A percentile compares a stretch with the other conserved stretches of the same genome.
phyloP scores from a whole-genome alignment of 1,140 invertebrate species.

The Zaprionus capensis region DNA sequence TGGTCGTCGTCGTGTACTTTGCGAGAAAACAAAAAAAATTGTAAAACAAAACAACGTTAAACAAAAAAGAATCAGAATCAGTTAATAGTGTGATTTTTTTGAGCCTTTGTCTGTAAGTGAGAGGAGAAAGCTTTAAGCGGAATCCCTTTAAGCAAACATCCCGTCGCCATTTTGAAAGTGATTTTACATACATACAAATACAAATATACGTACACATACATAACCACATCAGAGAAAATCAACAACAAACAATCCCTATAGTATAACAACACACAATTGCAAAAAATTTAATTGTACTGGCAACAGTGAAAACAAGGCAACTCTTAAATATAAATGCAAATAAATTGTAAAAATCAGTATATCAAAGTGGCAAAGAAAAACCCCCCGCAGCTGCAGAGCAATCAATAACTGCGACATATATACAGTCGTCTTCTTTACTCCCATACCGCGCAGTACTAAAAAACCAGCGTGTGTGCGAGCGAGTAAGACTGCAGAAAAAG shows the following conservation, averaged over 20 bases:
- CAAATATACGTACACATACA: constrained; percentile 48
- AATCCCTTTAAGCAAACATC: constrained; percentile 77
- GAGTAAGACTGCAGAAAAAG: constrained; percentile 42
- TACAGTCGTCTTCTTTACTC: constrained; percentile 63
- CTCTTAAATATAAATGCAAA: constrained; percentile 60
- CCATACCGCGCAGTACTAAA: constrained; percentile 37
- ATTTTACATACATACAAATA: constrained; percentile 70
- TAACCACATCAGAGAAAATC: constrained; percentile 58
- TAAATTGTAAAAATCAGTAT: constrained; percentile 68
- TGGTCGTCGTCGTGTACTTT: constrained; percentile 62
- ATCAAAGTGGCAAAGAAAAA: constrained; percentile 70
- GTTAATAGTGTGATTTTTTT: constrained; percentile 81
- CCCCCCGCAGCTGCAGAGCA: constrained; percentile 59
- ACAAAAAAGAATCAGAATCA: constrained; percentile 64
- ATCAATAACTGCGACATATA: constrained; percentile 76
- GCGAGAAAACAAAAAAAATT: constrained; percentile 55
- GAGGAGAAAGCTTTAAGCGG: constrained; percentile 80
- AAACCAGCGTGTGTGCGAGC: constrained; percentile 41
- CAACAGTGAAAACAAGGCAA: constrained; percentile 63
- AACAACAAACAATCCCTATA: constrained; percentile 51
- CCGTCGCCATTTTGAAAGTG: constrained; percentile 82
- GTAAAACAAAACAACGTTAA: constrained; percentile 63
- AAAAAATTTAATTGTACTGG: constrained; percentile 57
- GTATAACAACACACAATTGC: constrained; percentile 46
- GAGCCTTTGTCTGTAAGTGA: constrained; percentile 78